Evolutionary conservation across 1,140 invertebrate species (phyloP).

Genomic region (Lasaia peninsularis): DNA sequence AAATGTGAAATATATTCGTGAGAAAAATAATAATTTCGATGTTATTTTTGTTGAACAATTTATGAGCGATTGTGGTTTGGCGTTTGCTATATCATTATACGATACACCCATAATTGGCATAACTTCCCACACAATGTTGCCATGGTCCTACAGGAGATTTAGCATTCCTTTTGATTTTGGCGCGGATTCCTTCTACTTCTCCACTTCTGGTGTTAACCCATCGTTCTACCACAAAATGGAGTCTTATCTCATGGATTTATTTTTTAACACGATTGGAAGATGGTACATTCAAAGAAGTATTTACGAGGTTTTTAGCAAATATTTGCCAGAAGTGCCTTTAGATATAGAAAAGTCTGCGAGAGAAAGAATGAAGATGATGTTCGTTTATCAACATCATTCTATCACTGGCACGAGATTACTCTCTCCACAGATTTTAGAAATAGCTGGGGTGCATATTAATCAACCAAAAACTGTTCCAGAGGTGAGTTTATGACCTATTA

Average conservation of each 20-base stretch:
- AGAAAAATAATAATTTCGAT: conserved; percentile 78
- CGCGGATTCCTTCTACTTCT: conserved; percentile 76
- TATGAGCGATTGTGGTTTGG: conserved; percentile 82
- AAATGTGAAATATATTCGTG: conserved; percentile 44
- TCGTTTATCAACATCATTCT: conserved; percentile 81
- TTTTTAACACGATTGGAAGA: conserved; percentile 22
- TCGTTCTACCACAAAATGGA: conserved; percentile 59
- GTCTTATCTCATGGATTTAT: conserved; percentile 36
- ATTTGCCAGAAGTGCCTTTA: conserved; percentile 73
- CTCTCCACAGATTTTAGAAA: conserved; percentile 80
- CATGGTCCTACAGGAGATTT: conserved; percentile 77
- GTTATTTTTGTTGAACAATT: conserved; percentile 83
- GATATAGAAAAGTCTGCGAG: conserved; percentile 75
- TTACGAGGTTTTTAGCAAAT: conserved; percentile 56
- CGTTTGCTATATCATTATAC: conserved; percentile 75
- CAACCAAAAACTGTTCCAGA: conserved; percentile 41
- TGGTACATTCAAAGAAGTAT: conserved; percentile 43
- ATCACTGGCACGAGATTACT: conserved; percentile 77
- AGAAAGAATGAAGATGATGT: conserved; percentile 78
- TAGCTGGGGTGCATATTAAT: conserved; percentile 81
- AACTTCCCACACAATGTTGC: conserved; percentile 76
- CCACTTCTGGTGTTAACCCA: conserved; percentile 73
- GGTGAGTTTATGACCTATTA: conserved; percentile 36
- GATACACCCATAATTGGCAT: conserved; percentile 80
- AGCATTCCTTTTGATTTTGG: conserved; percentile 77